Evolutionary conservation across 1,140 invertebrate species (phyloP).

Genomic region (Orchesella cincta): DNA sequence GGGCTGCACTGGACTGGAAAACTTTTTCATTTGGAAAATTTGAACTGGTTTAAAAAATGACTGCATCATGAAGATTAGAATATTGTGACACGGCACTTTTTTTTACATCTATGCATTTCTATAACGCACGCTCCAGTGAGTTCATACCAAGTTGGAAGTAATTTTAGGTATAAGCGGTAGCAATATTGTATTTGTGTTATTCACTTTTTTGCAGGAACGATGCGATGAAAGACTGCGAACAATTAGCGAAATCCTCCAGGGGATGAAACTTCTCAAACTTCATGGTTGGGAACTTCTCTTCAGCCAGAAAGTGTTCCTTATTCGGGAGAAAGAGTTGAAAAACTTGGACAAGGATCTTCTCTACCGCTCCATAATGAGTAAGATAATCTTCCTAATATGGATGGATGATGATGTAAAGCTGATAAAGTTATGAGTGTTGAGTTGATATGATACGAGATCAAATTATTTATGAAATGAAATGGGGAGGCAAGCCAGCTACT

Average conservation of each 20-base stretch:
- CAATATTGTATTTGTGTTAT: not conserved
- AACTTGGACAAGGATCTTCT: constrained; percentile 72
- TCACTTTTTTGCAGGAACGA: constrained; percentile 59
- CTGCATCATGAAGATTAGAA: not conserved
- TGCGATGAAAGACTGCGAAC: constrained; percentile 74
- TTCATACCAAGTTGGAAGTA: too few species aligned
- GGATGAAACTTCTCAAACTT: constrained; percentile 78
- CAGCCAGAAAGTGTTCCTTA: constrained; percentile 65
- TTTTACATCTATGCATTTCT: not conserved
- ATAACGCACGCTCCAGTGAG: too few species aligned
- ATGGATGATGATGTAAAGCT: not conserved
- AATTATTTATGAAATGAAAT: too few species aligned
- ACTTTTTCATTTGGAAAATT: too few species aligned
- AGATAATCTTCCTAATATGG: constrained; percentile 47
- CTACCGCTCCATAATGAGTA: constrained; percentile 74
- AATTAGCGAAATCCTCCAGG: constrained; percentile 77
- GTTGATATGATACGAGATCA: too few species aligned
- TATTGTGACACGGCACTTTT: not conserved
- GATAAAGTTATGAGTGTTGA: not conserved
- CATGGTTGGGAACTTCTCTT: constrained; percentile 80
- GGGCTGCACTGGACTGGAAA: too few species aligned
- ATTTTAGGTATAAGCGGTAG: too few species aligned
- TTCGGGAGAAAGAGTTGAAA: constrained; percentile 71
- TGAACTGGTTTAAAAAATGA: not conserved
- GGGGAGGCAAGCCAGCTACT: too few species aligned